Conservation (phyloP, 2,113 vertebrate species). For the Ammodytes dubius region DNA sequence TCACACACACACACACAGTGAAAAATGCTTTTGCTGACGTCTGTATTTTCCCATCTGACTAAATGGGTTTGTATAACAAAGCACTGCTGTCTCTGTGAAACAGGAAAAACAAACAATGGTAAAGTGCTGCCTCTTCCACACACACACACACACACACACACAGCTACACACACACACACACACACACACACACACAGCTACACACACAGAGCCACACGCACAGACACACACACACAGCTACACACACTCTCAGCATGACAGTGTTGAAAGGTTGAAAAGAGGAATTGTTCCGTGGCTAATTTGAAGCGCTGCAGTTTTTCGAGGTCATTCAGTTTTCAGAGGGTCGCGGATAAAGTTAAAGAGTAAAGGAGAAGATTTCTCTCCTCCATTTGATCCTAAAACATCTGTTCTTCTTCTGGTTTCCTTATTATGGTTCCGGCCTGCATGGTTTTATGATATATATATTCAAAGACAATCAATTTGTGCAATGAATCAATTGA, state of each 20-base stretch:
- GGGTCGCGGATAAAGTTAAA: background rate
- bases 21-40: conserved; percentile 39
- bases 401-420: background rate
- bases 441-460: too few relatives aligned
- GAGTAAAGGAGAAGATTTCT: conserved; percentile 21
- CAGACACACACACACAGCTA: too few relatives aligned
- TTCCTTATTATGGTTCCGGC: too few relatives aligned
- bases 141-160: too few relatives aligned
- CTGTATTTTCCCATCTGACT: conserved; percentile 17
- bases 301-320: conserved; percentile 68
- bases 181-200: too few relatives aligned
- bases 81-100: conserved; percentile 31
- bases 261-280: conserved; percentile 32
- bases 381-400: background rate
- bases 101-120: conserved; percentile 65
- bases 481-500: too few relatives aligned
- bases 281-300: conserved; percentile 35
- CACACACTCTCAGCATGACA: background rate
- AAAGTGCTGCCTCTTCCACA: conserved; percentile 31
- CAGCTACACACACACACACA: too few relatives aligned
- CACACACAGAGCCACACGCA: too few relatives aligned
- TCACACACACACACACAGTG: background rate
- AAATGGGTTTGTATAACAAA: conserved; percentile 39
- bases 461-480: too few relatives aligned
- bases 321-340: conserved; percentile 49